Conservation (phyloP, 2,113 vertebrate species). For the Telmatochromis sp. region DNA sequence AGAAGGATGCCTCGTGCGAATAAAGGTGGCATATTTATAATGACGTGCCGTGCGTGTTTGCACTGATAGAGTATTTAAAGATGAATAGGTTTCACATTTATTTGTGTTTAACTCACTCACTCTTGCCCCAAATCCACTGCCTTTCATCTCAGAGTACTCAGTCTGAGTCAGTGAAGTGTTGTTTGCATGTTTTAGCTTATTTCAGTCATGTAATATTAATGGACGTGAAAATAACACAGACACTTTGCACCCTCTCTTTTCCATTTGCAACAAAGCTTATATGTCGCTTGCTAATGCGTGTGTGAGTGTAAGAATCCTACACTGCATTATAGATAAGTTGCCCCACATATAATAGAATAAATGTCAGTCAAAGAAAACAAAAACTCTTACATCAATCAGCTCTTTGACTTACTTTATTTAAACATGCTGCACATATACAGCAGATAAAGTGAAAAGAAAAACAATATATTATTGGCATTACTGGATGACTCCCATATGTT, state of each 20-base stretch:
- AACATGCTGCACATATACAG: neutral
- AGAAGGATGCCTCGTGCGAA: neutral
- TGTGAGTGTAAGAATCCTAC: neutral
- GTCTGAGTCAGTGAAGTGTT: neutral
- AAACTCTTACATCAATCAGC: neutral
- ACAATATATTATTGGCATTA: neutral
- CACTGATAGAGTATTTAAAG: conserved; percentile 15
- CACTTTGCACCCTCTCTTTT: neutral
- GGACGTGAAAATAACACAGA: neutral
- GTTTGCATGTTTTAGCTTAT: neutral
- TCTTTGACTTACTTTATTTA: neutral
- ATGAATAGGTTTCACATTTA: conserved; percentile 10
- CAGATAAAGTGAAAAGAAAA: neutral
- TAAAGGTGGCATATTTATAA: conserved; percentile 24
- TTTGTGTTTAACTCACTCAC: neutral
- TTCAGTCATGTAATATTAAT: conserved; percentile 10
- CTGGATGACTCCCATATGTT: neutral
- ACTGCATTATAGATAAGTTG: neutral
- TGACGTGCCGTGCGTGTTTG: neutral
- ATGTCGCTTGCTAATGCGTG: neutral
- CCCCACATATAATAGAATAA: neutral
- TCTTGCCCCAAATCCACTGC: neutral
- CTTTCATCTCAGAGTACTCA: neutral
- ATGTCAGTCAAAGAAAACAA: neutral
- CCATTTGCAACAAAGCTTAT: neutral